Base-by-base conservation (phyloP, 2,888 invertebrate genomes). In the Yponomeuta evonymella region DNA sequence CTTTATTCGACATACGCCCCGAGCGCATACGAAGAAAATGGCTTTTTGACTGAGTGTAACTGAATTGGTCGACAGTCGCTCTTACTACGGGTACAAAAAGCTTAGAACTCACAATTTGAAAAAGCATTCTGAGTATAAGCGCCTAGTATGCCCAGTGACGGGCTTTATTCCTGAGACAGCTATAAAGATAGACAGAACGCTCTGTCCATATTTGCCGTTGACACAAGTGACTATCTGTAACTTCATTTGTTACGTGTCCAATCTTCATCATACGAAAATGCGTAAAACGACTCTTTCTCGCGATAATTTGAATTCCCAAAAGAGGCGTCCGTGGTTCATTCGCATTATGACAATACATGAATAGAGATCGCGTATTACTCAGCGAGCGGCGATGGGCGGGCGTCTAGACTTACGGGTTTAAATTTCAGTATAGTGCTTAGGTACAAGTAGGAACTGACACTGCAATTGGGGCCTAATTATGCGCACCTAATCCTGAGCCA, bases 321-420 rank as follows among this genome's bases (percentile, higher is more conserved):
- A 71, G 33, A 23, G 23, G 23, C 23, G 23, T 23, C 23, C 23
- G 23, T 23, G 23, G 48, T 23, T 48, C 29, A 68, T 48, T 15
- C 29, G 65, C 23, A 68, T 71, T 71, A 71, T 73, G 72, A 72
- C 70, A 71, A 76, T 77, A 73, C 77, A 78, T 78, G 80, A 83
- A 80, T 81, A 79, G 76, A 82, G 76, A 81, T 79, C 73, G 78
- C 74, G 79, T 75, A 79, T 83, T 81, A 81, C 71, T 73, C 48
- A 71, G 72, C 71, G 58, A 70, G 73, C 71, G 81, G 48, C 48
- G 68, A 48, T 48, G 8, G 33, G n/a, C 43, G 43, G 5, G n/a
- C 68, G 68, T 81, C 81, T 81, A 80, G 81, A 80, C 79, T 23
- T 63, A 12, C 4, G 29, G 5, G 23, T 63, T 51, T 9, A 1